Conservation (phyloP, 2,113 vertebrate species). For the Pionites leucogaster region DNA sequence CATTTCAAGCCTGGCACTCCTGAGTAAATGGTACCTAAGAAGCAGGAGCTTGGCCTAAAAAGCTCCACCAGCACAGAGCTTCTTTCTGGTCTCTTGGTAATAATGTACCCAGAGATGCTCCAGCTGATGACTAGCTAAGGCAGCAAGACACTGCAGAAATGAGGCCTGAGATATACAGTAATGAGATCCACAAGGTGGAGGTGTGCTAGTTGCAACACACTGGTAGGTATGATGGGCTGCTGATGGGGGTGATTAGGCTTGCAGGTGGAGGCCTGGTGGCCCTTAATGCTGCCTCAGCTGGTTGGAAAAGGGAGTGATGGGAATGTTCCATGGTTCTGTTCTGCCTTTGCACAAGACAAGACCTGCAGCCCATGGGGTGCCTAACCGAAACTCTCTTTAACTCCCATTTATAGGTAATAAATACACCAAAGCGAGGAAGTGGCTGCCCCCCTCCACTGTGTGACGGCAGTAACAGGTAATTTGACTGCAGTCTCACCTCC, state of each 20-base stretch:
- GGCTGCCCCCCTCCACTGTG: background rate
- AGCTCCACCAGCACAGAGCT: background rate
- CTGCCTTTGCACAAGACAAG: background rate
- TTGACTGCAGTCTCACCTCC: background rate
- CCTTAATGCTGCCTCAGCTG: background rate
- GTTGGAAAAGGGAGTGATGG: background rate
- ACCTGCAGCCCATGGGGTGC: background rate
- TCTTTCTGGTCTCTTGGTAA: background rate
- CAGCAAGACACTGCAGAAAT: background rate
- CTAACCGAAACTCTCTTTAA: background rate
- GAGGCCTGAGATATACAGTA: background rate
- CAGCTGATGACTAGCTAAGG: background rate
- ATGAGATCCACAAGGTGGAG: background rate
- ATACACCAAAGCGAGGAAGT: background rate
- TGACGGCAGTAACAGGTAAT: background rate
- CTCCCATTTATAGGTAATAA: background rate
- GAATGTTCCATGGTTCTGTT: background rate
- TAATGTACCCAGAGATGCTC: background rate
- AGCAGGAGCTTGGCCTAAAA: background rate
- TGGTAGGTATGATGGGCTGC: background rate
- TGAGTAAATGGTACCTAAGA: fast-evolving
- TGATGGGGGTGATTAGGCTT: background rate
- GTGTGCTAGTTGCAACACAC: background rate
- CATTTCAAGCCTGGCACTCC: background rate
- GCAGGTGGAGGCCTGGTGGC: background rate